Percentiles rank a stretch among this genome's conserved stretches.
Evolutionary conservation across 2,797 vertebrate species (phyloP).

Genomic region (Botia kubotai): DNA sequence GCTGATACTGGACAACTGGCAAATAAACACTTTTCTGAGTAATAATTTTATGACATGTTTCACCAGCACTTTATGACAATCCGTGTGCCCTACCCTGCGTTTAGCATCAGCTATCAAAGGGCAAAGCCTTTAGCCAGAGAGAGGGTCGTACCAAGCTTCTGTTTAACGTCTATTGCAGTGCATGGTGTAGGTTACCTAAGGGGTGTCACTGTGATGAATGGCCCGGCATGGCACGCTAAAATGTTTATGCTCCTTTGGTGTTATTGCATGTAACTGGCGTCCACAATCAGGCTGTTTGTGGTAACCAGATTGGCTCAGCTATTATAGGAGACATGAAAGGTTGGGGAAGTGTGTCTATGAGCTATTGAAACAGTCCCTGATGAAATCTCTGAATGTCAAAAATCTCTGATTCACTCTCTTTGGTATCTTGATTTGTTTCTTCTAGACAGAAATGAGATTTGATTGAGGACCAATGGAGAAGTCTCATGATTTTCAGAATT

Average conservation of each 20-base stretch:
- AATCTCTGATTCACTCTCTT: background rate
- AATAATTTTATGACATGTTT: background rate
- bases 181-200: constrained; percentile 76
- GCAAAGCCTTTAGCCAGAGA: constrained; percentile 9
- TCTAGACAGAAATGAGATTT: background rate
- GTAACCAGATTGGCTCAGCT: constrained; percentile 41
- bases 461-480: background rate
- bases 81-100: background rate
- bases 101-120: constrained; percentile 9
- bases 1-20: constrained; percentile 13
- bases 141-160: constrained; percentile 7
- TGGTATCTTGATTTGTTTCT: background rate
- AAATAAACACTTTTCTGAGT: constrained; percentile 50
- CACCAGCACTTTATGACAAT: background rate
- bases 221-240: constrained; percentile 70
- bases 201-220: constrained; percentile 80
- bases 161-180: constrained; percentile 50
- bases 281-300: constrained; percentile 60
- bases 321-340: constrained; percentile 34
- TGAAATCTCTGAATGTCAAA: background rate
- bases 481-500: background rate
- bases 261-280: constrained; percentile 80
- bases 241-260: constrained; percentile 81
- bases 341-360: constrained; percentile 26
- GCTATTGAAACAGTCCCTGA: background rate